Conservation (phyloP, 2,113 vertebrate species). For the Aphelocoma coerulescens region DNA sequence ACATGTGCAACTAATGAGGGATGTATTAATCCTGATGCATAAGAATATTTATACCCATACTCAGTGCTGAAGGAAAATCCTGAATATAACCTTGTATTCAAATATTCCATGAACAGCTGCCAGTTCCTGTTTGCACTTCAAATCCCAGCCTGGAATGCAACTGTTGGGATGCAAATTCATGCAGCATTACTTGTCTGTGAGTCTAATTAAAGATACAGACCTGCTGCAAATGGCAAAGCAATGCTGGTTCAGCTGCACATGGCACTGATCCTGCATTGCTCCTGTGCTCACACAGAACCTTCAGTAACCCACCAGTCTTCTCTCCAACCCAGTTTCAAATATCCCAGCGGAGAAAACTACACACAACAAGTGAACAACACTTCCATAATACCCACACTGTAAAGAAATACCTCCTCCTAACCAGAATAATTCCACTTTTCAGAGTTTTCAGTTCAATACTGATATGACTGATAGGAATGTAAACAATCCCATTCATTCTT, state of each 20-base stretch:
- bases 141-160: constrained; percentile 6
- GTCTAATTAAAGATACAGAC: background rate
- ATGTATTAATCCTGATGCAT: background rate
- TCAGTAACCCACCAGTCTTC: background rate
- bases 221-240: background rate
- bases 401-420: background rate
- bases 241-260: background rate
- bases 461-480: background rate
- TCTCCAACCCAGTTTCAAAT: background rate
- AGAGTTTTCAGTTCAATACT: background rate
- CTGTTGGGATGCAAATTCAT: background rate
- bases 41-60: background rate
- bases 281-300: background rate
- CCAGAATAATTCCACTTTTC: background rate
- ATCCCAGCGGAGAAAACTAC: background rate
- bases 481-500: background rate
- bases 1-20: background rate
- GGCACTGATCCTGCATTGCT: rapidly evolving
- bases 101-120: constrained; percentile 2
- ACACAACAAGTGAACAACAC: background rate
- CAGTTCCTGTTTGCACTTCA: background rate
- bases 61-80: background rate
- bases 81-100: background rate
- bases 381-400: background rate
- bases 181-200: background rate